A percentile compares a stretch with the other conserved stretches of the same genome.
phyloP scores from a whole-genome alignment of 2,113 vertebrate species.

The Sinocyclocheilus grahami region DNA sequence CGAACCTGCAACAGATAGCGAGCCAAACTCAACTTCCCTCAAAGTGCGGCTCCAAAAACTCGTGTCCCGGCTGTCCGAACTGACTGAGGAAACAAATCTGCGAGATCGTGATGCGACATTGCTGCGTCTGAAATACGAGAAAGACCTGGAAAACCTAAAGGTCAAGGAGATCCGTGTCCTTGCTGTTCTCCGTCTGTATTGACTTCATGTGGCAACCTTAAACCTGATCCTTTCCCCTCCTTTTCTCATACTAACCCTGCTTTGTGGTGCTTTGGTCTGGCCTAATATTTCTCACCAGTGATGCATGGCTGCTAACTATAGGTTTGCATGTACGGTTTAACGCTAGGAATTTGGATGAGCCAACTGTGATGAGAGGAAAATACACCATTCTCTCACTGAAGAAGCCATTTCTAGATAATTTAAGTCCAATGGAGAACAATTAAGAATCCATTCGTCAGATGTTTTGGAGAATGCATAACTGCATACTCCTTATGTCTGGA shows the following conservation, averaged over 20 bases:
- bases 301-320: constrained; percentile 75
- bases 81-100: constrained; percentile 73
- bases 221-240: constrained; percentile 55
- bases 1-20: constrained; percentile 6
- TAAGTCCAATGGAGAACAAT: neutral
- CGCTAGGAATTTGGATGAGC: constrained; percentile 41
- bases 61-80: constrained; percentile 69
- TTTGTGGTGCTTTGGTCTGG: constrained; percentile 55
- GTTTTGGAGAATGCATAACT: neutral
- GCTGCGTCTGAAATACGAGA: constrained; percentile 80
- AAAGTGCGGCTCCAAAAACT: constrained; percentile 74
- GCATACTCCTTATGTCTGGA: neutral
- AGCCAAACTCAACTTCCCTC: constrained; percentile 42
- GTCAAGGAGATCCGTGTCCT: constrained; percentile 77
- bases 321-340: constrained; percentile 57
- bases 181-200: constrained; percentile 75
- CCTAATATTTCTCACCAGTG: constrained; percentile 60
- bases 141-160: constrained; percentile 82
- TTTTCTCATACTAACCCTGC: constrained; percentile 54
- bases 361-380: no score
- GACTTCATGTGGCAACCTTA: constrained; percentile 76
- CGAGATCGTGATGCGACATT: constrained; percentile 66
- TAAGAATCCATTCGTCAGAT: neutral
- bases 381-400: neutral
- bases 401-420: neutral